Evolutionary conservation across 2,888 invertebrate genomes (phyloP).

Genomic region (Odontothrips loti): DNA sequence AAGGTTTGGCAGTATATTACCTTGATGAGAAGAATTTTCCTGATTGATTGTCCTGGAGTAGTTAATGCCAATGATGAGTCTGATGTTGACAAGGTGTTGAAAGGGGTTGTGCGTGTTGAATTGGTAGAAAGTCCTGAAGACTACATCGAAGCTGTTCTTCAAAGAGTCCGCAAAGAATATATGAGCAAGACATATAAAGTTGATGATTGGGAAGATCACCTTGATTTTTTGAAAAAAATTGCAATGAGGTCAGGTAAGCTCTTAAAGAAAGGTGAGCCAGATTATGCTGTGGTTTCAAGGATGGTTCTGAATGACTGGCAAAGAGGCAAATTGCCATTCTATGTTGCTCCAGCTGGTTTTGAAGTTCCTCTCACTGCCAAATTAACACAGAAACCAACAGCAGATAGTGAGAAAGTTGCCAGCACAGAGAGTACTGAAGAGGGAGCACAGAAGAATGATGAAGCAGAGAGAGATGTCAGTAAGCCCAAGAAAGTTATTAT

Average conservation of each 20-base stretch:
- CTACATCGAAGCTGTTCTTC: conserved; percentile 81
- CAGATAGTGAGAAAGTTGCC: conserved; percentile 29
- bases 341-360: conserved; percentile 80
- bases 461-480: conserved; percentile 10
- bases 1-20: conserved; percentile 99
- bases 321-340: conserved; percentile 93
- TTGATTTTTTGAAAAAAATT: conserved; percentile 88
- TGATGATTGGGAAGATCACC: conserved; percentile 70
- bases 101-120: conserved; percentile 96
- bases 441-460: conserved; percentile 37
- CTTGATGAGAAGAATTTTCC: conserved; percentile 90
- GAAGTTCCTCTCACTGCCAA: conserved; percentile 59
- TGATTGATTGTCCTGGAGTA: conserved; percentile 98
- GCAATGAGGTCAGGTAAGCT: conserved; percentile 84
- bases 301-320: conserved; percentile 99
- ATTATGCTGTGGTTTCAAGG: conserved; percentile 78
- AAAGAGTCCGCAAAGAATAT: conserved; percentile 84
- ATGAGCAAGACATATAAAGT: conserved; percentile 88
- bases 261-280: conserved; percentile 95
- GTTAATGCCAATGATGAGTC: conserved; percentile 96
- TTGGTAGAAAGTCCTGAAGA: conserved; percentile 91
- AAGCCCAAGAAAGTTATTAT: conserved; percentile 7
- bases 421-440: conserved; percentile 42
- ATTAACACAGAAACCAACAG: conserved; percentile 27
- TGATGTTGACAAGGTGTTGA: conserved; percentile 90